Percentiles rank a stretch among this genome's conserved stretches.
phyloP scores from a whole-genome alignment of 2,888 invertebrate species.

The Megaustenia siamemsis region DNA sequence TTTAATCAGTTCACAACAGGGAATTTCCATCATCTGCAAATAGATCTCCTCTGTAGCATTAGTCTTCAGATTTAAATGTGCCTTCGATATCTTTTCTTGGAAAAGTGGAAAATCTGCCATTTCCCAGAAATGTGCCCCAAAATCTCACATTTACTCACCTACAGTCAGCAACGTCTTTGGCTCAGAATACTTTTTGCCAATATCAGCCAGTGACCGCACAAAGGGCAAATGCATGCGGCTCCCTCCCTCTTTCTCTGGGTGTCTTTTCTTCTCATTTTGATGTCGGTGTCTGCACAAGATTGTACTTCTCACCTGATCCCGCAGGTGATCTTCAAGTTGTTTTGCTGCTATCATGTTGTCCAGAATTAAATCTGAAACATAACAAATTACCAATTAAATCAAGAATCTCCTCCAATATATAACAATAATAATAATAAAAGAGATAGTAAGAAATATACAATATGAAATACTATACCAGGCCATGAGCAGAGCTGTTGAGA shows the following conservation, averaged over 20 bases:
- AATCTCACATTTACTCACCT: no score
- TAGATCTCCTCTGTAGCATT: no score
- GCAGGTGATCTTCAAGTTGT: constrained; percentile 86
- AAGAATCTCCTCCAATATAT: neutral
- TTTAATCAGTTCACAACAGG: neutral
- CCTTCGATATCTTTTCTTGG: no score
- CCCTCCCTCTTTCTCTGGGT: constrained; percentile 64
- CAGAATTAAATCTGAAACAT: constrained; percentile 86
- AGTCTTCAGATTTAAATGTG: no score
- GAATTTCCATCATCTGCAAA: no score
- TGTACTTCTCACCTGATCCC: constrained; percentile 90
- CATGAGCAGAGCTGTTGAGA: no score
- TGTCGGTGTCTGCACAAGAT: constrained; percentile 94
- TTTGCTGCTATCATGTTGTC: constrained; percentile 93
- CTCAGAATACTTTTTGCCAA: constrained; percentile 93
- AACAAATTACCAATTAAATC: neutral
- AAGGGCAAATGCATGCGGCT: constrained; percentile 81
- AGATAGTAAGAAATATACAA: no score
- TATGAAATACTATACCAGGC: no score
- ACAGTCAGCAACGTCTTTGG: constrained; percentile 62
- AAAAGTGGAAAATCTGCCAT: no score
- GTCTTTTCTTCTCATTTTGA: constrained; percentile 87
- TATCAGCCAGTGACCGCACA: constrained; percentile 93
- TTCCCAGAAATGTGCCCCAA: no score
- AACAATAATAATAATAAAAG: no score